Evolutionary conservation across 2,797 vertebrate genomes (phyloP).

Genomic region (Cuniculus paca): DNA sequence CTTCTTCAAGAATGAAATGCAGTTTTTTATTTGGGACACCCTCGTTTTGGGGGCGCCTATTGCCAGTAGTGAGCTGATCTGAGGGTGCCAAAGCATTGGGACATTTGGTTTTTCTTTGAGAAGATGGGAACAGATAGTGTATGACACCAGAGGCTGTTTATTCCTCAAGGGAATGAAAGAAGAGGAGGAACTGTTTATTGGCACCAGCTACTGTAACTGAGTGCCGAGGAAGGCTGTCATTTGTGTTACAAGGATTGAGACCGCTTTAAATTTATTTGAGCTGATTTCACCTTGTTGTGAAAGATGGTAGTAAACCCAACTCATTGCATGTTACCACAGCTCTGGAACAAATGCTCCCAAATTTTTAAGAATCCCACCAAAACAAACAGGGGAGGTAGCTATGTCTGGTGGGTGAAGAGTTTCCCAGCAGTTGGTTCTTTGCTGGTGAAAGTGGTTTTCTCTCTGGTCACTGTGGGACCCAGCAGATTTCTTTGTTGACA

Average conservation of each 20-base stretch:
- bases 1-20: conserved; percentile 33
- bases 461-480: conserved; percentile 84
- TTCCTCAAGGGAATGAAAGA: conserved; percentile 66
- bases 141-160: conserved; percentile 60
- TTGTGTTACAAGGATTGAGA: conserved; percentile 53
- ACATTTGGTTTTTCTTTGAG: conserved; percentile 44
- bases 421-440: conserved; percentile 83
- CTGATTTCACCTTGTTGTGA: conserved; percentile 77
- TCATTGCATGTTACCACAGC: conserved; percentile 35
- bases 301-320: conserved; percentile 71
- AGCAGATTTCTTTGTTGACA: conserved; percentile 88
- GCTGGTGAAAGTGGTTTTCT: conserved; percentile 83
- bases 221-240: conserved; percentile 65
- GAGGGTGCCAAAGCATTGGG: not conserved
- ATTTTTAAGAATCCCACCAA: not conserved
- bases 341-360: conserved; percentile 22
- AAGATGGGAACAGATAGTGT: conserved; percentile 58
- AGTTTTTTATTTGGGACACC: conserved; percentile 17
- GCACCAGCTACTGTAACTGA: conserved; percentile 70
- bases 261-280: conserved; percentile 69
- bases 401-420: conserved; percentile 80
- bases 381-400: conserved; percentile 75
- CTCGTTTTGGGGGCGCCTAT: not conserved
- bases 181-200: conserved; percentile 68
- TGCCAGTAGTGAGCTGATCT: not conserved